Conservation (phyloP, 2,113 vertebrate genomes). For the Leiothrix lutea region DNA sequence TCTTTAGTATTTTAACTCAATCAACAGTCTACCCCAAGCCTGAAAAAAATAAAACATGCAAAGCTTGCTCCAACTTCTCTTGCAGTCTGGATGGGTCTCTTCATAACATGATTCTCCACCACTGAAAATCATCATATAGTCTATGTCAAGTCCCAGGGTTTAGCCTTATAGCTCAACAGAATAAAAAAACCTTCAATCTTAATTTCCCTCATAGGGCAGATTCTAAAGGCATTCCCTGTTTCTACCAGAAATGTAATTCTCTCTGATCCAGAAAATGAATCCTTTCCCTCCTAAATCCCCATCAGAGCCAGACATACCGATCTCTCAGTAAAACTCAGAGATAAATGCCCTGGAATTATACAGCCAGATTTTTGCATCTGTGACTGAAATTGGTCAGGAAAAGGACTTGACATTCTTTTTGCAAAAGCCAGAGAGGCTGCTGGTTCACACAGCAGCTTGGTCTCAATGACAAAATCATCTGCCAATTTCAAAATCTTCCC, state of each 20-base stretch:
- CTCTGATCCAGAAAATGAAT: background rate
- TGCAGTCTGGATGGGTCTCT: background rate
- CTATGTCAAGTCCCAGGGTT: background rate
- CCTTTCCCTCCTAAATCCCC: background rate
- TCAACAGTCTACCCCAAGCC: background rate
- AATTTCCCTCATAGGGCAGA: background rate
- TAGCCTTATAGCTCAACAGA: background rate
- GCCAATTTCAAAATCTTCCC: background rate
- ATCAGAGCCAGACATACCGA: accelerated
- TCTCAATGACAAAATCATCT: background rate
- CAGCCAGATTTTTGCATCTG: background rate
- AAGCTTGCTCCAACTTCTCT: background rate
- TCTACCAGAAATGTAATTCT: background rate
- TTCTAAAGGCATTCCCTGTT: background rate
- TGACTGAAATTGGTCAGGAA: background rate
- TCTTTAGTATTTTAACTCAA: background rate
- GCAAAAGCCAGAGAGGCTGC: background rate
- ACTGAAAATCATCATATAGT: background rate
- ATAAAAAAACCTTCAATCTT: background rate
- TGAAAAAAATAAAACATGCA: background rate
- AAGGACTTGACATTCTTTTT: background rate
- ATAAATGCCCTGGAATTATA: background rate
- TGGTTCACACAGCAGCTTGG: accelerated
- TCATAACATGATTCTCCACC: background rate
- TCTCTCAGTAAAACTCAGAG: background rate